Evolutionary conservation across 2,888 invertebrate genomes (phyloP), one percentile per base, ranked within the genome.

Genomic region (Eueremaeus valkanovi): DNA sequence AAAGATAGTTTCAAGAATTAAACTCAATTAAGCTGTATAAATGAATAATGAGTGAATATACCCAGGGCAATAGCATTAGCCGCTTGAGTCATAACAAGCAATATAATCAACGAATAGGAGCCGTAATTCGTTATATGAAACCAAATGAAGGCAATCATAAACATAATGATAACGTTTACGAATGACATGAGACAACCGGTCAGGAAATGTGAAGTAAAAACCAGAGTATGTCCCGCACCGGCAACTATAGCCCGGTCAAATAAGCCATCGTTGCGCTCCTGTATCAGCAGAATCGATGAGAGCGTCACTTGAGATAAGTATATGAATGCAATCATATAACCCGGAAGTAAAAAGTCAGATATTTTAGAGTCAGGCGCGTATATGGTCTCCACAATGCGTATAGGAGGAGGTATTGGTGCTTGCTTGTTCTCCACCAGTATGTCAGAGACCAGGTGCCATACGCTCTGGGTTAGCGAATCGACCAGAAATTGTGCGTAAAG

Each of bases 241-340:
- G 74, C 68, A n/a, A 74, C 68, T 8, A 74, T 40, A n/a, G 74
- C n/a, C 13, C 74, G 68, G 6, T 74, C 74, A 31, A 74, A 74
- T n/a, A 74, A 29, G 21, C 74, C 74, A 36, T 74, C 74, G n/a
- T 70, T 68, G 13, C 68, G 66, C 33, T 74, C 74, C 18, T 70
- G 24, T 5, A 40, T 68, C 8, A 74, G 24, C 16, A 74, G 42
- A 27, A 68, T 24, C 2, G 74, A 74, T 13, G 68, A 33, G 8
- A 68, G 21, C 13, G 45, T 70, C 18, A 75, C 51, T 45, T 49
- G 49, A 1, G 75, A 42, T 1, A 75, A 13, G 27, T 75, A 75
- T 0, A 75, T 13, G 11, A 72, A 72, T 9, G 27, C 51, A n/a
- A 75, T 51, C 9, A 55, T 55, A 29, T 55, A 75, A 11, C 72